Conservation (phyloP, 2,797 vertebrate genomes). For the Sebastes glaucus region DNA sequence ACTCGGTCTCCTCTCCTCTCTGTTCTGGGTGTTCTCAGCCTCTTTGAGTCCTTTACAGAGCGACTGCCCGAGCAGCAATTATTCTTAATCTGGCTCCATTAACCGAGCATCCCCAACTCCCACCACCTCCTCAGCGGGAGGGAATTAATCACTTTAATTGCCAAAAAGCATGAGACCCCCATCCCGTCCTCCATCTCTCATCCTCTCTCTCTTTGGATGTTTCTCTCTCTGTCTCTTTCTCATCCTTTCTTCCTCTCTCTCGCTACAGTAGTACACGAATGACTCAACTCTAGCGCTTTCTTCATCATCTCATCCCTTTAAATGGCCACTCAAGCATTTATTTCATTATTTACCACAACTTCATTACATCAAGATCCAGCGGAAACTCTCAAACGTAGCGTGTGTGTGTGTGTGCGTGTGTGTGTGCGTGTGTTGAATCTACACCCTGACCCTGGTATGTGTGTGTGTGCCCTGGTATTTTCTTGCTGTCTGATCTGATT, state of each 20-base stretch:
- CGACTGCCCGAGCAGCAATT: conserved; percentile 56
- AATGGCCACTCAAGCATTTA: conserved; percentile 70
- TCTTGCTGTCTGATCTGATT: conserved; percentile 57
- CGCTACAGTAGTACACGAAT: background rate
- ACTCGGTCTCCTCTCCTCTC: conserved; percentile 2
- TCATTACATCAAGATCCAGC: conserved; percentile 46
- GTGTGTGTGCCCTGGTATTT: conserved; percentile 45
- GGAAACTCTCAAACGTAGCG: conserved; percentile 4
- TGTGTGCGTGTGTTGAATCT: background rate
- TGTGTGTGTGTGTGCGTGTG: background rate
- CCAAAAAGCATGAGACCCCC: conserved; percentile 56
- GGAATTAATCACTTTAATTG: conserved; percentile 79
- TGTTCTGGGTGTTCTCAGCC: conserved; percentile 39
- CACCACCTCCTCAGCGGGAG: conserved; percentile 30
- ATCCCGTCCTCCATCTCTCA: conserved; percentile 23
- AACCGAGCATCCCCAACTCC: conserved; percentile 30
- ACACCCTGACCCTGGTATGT: background rate
- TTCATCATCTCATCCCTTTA: conserved; percentile 64
- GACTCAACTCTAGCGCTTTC: conserved; percentile 29
- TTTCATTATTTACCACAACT: conserved; percentile 69
- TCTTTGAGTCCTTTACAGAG: conserved; percentile 55
- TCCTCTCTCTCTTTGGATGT: conserved; percentile 17
- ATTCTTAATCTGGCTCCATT: conserved; percentile 75
- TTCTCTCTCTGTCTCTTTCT: background rate
- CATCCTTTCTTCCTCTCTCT: background rate